phyloP scores from a whole-genome alignment of 2,888 invertebrate genomes.

The Oasisia sp. region DNA sequence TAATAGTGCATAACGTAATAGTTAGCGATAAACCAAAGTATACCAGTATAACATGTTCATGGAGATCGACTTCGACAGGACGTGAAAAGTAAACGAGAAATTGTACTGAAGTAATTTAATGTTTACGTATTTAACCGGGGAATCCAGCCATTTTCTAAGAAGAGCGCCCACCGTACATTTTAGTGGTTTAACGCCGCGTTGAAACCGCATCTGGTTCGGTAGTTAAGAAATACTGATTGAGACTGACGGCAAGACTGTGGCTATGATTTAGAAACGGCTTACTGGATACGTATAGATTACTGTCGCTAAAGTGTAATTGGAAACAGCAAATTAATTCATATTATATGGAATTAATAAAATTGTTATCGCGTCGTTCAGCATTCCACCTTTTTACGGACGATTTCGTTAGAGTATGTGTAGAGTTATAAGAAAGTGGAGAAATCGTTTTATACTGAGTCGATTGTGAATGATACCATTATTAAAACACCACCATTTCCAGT shows the following conservation, averaged over 20 bases:
- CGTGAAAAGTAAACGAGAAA: neutral
- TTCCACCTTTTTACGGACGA: neutral
- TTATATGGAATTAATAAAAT: neutral
- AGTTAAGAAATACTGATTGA: neutral
- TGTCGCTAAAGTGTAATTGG: neutral
- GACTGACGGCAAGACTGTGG: neutral
- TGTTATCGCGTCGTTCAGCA: neutral
- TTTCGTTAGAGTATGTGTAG: neutral
- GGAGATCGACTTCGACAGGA: no score
- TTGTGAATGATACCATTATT: no score
- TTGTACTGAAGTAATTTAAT: neutral
- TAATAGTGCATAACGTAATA: no score
- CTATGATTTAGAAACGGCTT: neutral
- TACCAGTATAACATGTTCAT: no score
- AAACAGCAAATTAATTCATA: neutral
- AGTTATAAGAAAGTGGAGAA: no score
- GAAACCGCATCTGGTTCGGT: neutral
- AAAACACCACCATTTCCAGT: no score
- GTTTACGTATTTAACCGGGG: neutral
- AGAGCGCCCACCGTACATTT: neutral
- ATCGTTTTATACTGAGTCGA: no score
- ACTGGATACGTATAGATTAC: neutral
- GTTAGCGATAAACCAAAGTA: no score
- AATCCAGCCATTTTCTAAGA: neutral
- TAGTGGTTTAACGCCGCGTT: neutral